phyloP scores from a whole-genome alignment of 2,113 vertebrate species.

The Lipophrys pholis region DNA sequence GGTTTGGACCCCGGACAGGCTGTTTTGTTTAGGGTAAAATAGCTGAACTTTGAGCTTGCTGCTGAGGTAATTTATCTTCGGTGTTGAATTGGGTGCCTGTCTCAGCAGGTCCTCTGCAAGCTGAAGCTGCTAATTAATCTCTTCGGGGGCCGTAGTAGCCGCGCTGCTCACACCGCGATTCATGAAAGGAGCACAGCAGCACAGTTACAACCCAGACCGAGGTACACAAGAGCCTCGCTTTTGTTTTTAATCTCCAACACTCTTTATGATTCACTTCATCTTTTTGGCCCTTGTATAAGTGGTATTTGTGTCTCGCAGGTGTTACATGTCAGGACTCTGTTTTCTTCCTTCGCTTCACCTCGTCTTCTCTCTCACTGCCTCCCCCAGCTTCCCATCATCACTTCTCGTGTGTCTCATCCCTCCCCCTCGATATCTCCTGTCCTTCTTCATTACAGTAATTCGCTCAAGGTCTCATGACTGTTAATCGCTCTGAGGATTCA shows the following conservation, averaged over 20 bases:
- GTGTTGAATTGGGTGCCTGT: slow-evolving; percentile 53
- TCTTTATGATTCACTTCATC: slow-evolving; percentile 9
- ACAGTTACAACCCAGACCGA: slow-evolving; percentile 23
- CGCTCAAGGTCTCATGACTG: slow-evolving; percentile 1
- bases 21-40: slow-evolving; percentile 60
- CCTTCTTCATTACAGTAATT: slow-evolving; percentile 8
- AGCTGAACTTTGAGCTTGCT: slow-evolving; percentile 71
- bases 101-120: slow-evolving; percentile 60
- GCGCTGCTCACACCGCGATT: slow-evolving; percentile 68
- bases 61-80: slow-evolving; percentile 73
- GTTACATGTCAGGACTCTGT: not conserved
- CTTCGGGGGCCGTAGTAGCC: slow-evolving; percentile 52
- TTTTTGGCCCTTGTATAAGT: slow-evolving; percentile 16
- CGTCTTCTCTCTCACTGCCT: not conserved
- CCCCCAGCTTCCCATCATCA: not conserved
- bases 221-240: not conserved
- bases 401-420: too few relatives aligned
- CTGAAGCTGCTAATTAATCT: slow-evolving; percentile 76
- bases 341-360: not conserved
- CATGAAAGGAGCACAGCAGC: slow-evolving; percentile 59
- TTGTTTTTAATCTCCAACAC: not conserved
- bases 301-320: not conserved
- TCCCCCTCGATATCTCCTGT: not conserved
- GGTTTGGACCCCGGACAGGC: slow-evolving; percentile 28
- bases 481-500: slow-evolving; percentile 42